Evolutionary conservation across 2,113 vertebrate genomes (phyloP).

Genomic region (Syrrhaptes paradoxus): DNA sequence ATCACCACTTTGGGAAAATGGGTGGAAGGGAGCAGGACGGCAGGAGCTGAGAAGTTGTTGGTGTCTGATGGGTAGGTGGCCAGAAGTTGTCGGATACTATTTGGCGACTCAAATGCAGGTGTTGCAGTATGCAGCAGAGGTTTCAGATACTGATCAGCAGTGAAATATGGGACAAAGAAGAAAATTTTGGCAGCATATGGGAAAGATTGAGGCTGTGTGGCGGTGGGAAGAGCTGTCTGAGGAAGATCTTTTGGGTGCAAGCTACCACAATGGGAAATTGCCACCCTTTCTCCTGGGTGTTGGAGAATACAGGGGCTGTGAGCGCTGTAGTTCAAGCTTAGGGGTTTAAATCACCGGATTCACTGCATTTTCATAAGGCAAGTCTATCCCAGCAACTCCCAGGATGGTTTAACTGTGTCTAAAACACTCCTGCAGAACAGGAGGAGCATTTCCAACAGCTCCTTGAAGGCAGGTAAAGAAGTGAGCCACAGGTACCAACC

Average conservation of each 20-base stretch:
- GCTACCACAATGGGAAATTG: background rate
- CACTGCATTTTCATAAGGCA: background rate
- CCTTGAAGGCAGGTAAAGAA: background rate
- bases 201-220: background rate
- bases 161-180: background rate
- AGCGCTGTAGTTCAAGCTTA: background rate
- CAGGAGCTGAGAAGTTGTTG: background rate
- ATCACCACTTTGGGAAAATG: background rate
- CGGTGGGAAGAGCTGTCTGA: background rate
- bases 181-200: background rate
- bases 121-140: background rate
- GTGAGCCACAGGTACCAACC: background rate
- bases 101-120: fast-evolving
- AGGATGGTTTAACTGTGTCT: background rate
- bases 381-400: background rate
- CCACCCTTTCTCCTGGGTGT: background rate
- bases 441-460: background rate
- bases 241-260: background rate
- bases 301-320: background rate
- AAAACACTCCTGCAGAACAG: background rate
- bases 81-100: background rate
- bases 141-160: background rate
- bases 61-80: background rate
- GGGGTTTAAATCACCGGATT: background rate
- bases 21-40: background rate